Conservation (phyloP, 2,888 invertebrate genomes). For the Lasioglossum marginatum region DNA sequence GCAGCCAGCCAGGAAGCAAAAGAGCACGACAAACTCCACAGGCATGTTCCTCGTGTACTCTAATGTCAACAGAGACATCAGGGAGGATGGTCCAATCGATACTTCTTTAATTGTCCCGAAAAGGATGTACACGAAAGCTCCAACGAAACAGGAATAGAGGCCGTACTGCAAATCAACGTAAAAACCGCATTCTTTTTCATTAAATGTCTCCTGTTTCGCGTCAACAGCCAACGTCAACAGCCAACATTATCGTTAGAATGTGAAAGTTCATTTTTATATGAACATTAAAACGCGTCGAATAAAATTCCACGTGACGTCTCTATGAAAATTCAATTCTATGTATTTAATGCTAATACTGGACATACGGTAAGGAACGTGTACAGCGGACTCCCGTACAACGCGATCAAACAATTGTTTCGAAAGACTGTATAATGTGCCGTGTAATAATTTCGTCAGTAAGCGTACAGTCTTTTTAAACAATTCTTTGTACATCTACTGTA, state of each 20-base stretch:
- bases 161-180: slow-evolving; percentile 88
- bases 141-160: slow-evolving; percentile 95
- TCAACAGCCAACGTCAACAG: background rate
- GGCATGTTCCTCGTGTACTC: slow-evolving; percentile 90
- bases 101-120: slow-evolving; percentile 95
- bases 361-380: background rate
- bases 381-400: background rate
- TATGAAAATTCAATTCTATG: background rate
- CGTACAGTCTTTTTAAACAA: too few species aligned
- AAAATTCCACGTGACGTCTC: background rate
- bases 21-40: slow-evolving; percentile 90
- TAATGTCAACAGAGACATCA: slow-evolving; percentile 94
- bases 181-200: background rate
- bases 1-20: slow-evolving; percentile 92
- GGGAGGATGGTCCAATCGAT: slow-evolving; percentile 96
- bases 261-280: background rate
- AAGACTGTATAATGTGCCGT: too few species aligned
- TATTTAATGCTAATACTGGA: too few species aligned
- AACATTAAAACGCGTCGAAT: background rate
- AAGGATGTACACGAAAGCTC: slow-evolving; percentile 92
- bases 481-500: too few species aligned
- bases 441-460: too few species aligned
- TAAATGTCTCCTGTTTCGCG: background rate
- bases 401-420: background rate
- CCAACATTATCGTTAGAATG: background rate